phyloP scores from a whole-genome alignment of 2,888 invertebrate species.

The Nasonia oneida region DNA sequence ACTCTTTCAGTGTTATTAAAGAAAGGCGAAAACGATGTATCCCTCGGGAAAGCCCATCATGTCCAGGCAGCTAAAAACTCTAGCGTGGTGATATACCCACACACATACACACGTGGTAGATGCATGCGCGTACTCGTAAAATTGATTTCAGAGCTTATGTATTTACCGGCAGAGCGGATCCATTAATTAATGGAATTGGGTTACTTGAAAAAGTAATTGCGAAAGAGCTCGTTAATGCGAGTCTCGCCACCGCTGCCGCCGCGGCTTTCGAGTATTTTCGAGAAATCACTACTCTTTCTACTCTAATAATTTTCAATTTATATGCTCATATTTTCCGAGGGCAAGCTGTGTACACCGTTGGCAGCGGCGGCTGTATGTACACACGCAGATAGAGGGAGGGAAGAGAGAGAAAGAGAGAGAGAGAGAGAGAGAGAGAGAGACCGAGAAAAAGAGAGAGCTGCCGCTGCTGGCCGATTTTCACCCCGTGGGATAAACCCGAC shows the following conservation, averaged over 20 bases:
- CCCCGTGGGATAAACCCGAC: slow-evolving; percentile 63
- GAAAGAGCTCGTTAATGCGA: slow-evolving; percentile 49
- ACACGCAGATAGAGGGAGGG: slow-evolving; percentile 21
- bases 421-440: background rate
- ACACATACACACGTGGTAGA: too few species aligned
- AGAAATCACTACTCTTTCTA: slow-evolving; percentile 47
- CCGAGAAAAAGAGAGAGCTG: slow-evolving; percentile 28
- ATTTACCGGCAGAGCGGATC: background rate
- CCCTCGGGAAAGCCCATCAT: slow-evolving; percentile 21
- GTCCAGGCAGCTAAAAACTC: background rate
- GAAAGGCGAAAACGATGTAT: slow-evolving; percentile 22
- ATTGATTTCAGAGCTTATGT: slow-evolving; percentile 32
- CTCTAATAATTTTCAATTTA: slow-evolving; percentile 66
- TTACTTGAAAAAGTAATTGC: slow-evolving; percentile 41
- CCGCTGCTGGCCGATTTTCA: slow-evolving; percentile 67
- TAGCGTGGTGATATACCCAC: too few species aligned
- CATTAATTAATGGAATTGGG: slow-evolving; percentile 50
- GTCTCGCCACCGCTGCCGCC: background rate
- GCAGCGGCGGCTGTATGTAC: background rate
- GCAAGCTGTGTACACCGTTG: slow-evolving; percentile 54
- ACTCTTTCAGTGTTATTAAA: slow-evolving; percentile 33
- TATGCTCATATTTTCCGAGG: slow-evolving; percentile 64
- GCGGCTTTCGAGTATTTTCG: slow-evolving; percentile 34
- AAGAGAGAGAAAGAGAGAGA: slow-evolving; percentile 19
- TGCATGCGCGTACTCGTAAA: background rate